Evolutionary conservation across 2,113 vertebrate genomes (phyloP), one percentile per base, ranked within the genome.

Genomic region (Phaethornis superciliosus): DNA sequence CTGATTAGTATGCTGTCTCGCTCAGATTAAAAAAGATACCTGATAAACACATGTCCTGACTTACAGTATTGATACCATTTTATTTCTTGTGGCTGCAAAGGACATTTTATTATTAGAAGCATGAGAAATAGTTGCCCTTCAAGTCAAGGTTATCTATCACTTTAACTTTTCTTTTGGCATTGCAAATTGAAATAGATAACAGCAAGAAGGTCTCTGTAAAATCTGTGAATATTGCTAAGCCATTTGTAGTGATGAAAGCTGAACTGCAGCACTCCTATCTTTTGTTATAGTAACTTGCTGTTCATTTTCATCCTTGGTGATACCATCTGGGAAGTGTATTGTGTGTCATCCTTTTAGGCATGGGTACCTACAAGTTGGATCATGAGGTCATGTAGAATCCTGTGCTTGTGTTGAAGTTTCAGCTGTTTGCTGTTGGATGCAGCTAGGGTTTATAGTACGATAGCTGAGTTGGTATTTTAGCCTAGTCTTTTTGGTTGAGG

Each of bases 111-210:
- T 90, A 79, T 69, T 90, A 93, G 65, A 90, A 90, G 64, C 77
- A 56, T 28, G 70, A 37, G 46, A 87, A 89, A 55, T 81, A 91
- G 78, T 93, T 95, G 59, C 51, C 94, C 85, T 93, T 96, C 80
- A 70, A 81, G 52, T 78, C 78, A 90, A 84, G 83, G 92, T 88
- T 92, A 92, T 92, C 72, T 92, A 90, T 92, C 72, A 28, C 47
- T 72, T 83, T 23, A 82, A 55, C 51, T 84, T 84, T 65, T 88
- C 71, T 80, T 12, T 74, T 60, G 67, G 75, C 87, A 83, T 90
- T 88, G 76, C 59, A 94, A 93, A 95, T 95, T 88, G 81, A 88
- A 95, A 93, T 77, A 94, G 75, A 70, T 91, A 91, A 58, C 60
- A 64, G 22, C 74, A 59, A 63, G 84, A 89, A 51, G n/a, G 74